Percentiles rank a stretch among this genome's conserved stretches.
Conservation (phyloP, 1,140 invertebrate genomes). For the Sipha flava region DNA sequence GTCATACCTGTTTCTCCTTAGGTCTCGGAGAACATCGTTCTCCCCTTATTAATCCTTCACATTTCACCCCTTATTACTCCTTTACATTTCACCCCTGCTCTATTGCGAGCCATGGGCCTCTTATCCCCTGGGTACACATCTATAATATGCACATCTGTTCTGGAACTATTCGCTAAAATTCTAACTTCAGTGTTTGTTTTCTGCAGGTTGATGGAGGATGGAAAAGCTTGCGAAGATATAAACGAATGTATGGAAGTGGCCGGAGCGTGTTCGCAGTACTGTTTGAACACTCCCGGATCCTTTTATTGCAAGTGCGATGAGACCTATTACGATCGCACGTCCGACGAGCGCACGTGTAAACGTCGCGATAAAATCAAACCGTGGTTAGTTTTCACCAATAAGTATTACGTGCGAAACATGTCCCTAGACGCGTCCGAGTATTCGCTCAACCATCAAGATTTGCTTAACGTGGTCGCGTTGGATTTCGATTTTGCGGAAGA, state of each 20-base stretch:
- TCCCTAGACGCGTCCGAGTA: conserved; percentile 78
- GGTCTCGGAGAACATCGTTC: no score
- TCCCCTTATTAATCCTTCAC: no score
- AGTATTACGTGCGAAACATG: conserved; percentile 95
- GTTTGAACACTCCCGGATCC: conserved; percentile 89
- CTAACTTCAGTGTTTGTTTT: conserved; percentile 21
- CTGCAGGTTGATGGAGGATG: conserved; percentile 61
- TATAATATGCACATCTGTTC: no score
- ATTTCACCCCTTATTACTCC: no score
- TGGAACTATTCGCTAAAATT: no score
- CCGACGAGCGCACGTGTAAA: conserved; percentile 83
- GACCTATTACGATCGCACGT: conserved; percentile 76
- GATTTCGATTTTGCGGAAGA: conserved; percentile 83
- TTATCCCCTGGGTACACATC: no score
- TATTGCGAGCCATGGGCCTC: no score
- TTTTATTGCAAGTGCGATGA: conserved; percentile 95
- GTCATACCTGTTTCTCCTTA: neutral
- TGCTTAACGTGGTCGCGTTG: conserved; percentile 92
- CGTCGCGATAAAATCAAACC: conserved; percentile 71
- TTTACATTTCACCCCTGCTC: no score
- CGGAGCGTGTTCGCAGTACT: conserved; percentile 87
- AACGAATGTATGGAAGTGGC: conserved; percentile 88
- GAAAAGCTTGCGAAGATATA: conserved; percentile 83
- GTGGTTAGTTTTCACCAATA: conserved; percentile 94
- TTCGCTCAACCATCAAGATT: conserved; percentile 83